phyloP scores from a whole-genome alignment of 2,797 vertebrate species.

The Neosilurus hyrtlii region DNA sequence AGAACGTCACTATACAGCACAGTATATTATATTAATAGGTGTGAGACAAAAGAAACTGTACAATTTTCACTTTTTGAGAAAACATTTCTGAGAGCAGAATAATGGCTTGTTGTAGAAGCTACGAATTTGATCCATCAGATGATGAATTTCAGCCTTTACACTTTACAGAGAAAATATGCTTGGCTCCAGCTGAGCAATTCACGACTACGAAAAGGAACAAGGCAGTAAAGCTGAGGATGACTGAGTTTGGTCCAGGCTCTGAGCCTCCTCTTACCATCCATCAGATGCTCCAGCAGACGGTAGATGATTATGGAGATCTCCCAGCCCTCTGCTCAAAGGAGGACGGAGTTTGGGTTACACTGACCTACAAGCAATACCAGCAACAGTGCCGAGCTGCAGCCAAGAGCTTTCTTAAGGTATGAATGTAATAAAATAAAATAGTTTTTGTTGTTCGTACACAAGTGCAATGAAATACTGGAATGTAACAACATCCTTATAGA shows the following conservation, averaged over 20 bases:
- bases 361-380: constrained; percentile 74
- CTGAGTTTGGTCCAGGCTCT: constrained; percentile 61
- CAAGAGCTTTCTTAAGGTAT: constrained; percentile 79
- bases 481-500: background rate
- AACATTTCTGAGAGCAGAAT: background rate
- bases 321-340: constrained; percentile 67
- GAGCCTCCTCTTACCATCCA: constrained; percentile 69
- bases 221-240: constrained; percentile 72
- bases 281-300: constrained; percentile 72
- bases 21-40: no score
- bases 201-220: constrained; percentile 66
- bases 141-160: constrained; percentile 6
- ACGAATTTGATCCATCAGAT: constrained; percentile 39
- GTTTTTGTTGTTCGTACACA: background rate
- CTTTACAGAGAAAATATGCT: constrained; percentile 5
- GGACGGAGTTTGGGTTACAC: constrained; percentile 60
- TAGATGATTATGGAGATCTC: constrained; percentile 60
- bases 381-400: constrained; percentile 72
- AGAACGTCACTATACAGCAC: no score
- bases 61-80: background rate
- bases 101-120: constrained; percentile 54
- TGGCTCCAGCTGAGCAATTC: constrained; percentile 65
- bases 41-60: no score
- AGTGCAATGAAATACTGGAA: background rate
- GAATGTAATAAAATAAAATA: background rate